Evolutionary conservation across 2,113 vertebrate species (phyloP), one percentile per base, ranked within the genome.

Genomic region (Oncorhynchus masou): DNA sequence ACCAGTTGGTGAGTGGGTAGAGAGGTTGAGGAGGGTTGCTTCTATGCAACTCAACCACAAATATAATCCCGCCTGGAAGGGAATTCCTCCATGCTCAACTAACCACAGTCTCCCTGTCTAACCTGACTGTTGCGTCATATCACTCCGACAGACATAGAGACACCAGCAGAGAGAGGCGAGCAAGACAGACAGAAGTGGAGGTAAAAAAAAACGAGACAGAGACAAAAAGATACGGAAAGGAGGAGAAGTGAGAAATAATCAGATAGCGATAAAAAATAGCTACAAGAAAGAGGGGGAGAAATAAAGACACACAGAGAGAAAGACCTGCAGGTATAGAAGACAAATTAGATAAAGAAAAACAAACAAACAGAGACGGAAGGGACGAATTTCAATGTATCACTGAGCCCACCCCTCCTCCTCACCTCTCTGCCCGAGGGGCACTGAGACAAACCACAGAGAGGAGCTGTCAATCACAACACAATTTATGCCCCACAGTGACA

Each of bases 321-420:
- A 11, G 39, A 45, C 39, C 2, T 45, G 11, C 39, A 45, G 9
- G 39, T 11, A 9, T 39, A 39, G 39, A 39, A 39, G 34, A 39
- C 34, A 39, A 9, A 39, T 39, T 39, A 39, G 34, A 39, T 39
- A 9, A 9, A 39, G 34, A 9, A 39, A 39, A 39, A 39, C 2
- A 34, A 34, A 39, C 34, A 8, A 9, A 39, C 39, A 39, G 39
- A 9, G 34, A 39, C 8, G 8, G 39, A 76, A 66, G 70, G 78
- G 79, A 83, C 80, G 85, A 68, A 70, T 76, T 90, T 85, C 77
- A 81, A 82, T 80, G 84, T 81, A 85, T 66, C 77, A 78, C 76
- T 1, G 34, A 34, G 34, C 34, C 65, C 0, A 66, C 1, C 5
- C 25, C 65, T 57, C 20, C 31, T 13, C 68, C 15, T 22, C 68